These are phyloP conservation scores for Plectrocnemia conspersa DNA, from an alignment of 1,140 invertebrate genomes.

Conservation along the genomic window DNA sequence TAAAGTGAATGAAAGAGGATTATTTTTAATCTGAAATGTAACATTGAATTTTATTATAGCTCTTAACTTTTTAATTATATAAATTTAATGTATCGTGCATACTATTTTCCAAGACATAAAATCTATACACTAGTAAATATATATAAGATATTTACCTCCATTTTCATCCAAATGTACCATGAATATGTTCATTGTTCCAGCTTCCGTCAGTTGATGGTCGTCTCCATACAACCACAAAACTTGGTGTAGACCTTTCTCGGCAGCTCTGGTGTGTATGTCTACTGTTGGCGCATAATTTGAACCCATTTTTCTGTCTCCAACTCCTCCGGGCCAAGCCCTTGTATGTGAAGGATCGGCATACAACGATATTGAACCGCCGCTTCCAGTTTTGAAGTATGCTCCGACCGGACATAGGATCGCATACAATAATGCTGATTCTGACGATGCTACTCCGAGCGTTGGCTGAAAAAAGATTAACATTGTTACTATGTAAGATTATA, in stretches of 20 bases:
- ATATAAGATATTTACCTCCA: slow-evolving; percentile 65
- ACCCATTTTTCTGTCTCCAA: slow-evolving; percentile 92
- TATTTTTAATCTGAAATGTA: too few relatives aligned
- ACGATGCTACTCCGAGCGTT: slow-evolving; percentile 80
- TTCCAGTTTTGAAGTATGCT: slow-evolving; percentile 76
- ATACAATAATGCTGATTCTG: slow-evolving; percentile 83
- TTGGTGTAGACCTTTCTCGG: slow-evolving; percentile 81
- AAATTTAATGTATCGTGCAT: too few relatives aligned
- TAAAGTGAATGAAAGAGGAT: too few relatives aligned
- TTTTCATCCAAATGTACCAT: slow-evolving; percentile 81
- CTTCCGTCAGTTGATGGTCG: slow-evolving; percentile 93
- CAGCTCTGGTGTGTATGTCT: slow-evolving; percentile 75
- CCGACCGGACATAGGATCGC: slow-evolving; percentile 91
- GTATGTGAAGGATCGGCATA: slow-evolving; percentile 53
- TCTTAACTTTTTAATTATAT: too few relatives aligned
- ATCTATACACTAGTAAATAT: too few relatives aligned
- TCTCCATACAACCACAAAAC: slow-evolving; percentile 96
- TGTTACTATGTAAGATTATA: too few relatives aligned
- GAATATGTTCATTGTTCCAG: slow-evolving; percentile 99
- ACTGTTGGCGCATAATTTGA: slow-evolving; percentile 89
- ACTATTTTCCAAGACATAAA: too few relatives aligned
- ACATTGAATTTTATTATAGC: too few relatives aligned
- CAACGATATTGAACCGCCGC: slow-evolving; percentile 67
- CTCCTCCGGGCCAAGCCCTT: slow-evolving; percentile 93
- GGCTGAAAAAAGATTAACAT: slow-evolving; percentile 73